Conservation (phyloP, 1,140 invertebrate species). For the Eurosta solidaginis region DNA sequence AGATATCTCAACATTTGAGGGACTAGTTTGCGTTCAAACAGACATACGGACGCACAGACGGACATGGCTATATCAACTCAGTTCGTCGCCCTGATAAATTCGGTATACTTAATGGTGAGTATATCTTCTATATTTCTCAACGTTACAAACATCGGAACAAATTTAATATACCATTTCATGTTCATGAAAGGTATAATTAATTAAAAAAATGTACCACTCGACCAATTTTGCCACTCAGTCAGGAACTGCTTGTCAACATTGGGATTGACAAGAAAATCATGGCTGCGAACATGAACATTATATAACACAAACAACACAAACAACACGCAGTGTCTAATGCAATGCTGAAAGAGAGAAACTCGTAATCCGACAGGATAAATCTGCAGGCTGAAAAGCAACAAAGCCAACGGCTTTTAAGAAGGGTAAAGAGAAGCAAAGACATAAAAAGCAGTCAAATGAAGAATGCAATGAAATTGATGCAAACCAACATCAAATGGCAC, state of each 20-base stretch:
- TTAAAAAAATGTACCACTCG: too few species aligned
- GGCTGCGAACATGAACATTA: conserved; percentile 11
- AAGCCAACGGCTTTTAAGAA: too few species aligned
- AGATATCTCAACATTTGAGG: too few species aligned
- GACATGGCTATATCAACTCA: too few species aligned
- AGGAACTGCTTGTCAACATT: neutral
- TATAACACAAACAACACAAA: neutral
- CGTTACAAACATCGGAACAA: too few species aligned
- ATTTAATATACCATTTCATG: neutral
- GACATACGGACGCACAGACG: too few species aligned
- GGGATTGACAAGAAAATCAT: neutral
- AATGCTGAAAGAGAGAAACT: neutral
- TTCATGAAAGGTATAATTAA: too few species aligned
- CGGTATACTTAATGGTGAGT: too few species aligned
- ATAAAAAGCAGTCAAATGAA: neutral
- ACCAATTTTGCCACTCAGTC: conserved; percentile 3
- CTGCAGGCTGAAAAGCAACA: neutral
- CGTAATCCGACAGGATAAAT: neutral
- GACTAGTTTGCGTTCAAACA: too few species aligned
- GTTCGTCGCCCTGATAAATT: too few species aligned
- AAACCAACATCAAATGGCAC: neutral
- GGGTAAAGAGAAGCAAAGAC: neutral
- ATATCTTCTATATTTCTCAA: too few species aligned
- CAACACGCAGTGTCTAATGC: neutral
- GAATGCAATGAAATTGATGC: conserved; percentile 10